Base-by-base conservation (phyloP, 2,888 invertebrate genomes). In the Epistrophe eligans region DNA sequence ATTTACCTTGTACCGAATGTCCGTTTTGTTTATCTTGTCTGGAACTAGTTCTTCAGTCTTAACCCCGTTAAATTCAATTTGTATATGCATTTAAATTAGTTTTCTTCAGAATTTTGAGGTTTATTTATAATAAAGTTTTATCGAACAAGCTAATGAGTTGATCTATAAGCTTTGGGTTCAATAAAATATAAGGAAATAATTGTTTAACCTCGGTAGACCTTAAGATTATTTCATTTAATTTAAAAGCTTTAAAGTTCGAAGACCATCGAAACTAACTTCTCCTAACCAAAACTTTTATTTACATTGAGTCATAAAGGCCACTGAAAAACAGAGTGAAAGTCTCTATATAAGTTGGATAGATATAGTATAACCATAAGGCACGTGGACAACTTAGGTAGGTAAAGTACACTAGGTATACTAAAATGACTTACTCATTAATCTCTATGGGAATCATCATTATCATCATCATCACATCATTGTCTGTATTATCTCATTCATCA, bases 321-420 rank as follows among this genome's bases (percentile, higher is more conserved):
- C 10, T 52, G 7, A 13, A 15, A 38, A 38, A 28, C 13, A 17
- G 38, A 80, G 84, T 38, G 84, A 84, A 84, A 84, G 84, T 84
- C 66, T 60, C 17, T 28, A 24, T 3, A 24, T 24, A 2, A 8
- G 15, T 32, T 32, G 7, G 8, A 55, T n/a, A n/a, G n/a, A n/a
- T n/a, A n/a, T n/a, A n/a, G 28, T 28, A 40, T 1, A 32, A 32
- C n/a, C 24, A 55, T 52, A 64, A 28, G 80, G 80, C 84, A 84
- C 84, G 80, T 45, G 84, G 28, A 52, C 19, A 67, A 50, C 19
- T 79, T 24, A 24, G 24, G 1, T 24, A 24, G 24, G 24, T 19
- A 60, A 24, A 3, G 24, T 19, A 60, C 84, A 71, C 66, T 35
- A n/a, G n/a, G n/a, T n/a, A 35, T 24, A 35, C 58, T 60, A 8